Conservation (phyloP, 2,888 invertebrate species). For the Eustalomyia histrio region DNA sequence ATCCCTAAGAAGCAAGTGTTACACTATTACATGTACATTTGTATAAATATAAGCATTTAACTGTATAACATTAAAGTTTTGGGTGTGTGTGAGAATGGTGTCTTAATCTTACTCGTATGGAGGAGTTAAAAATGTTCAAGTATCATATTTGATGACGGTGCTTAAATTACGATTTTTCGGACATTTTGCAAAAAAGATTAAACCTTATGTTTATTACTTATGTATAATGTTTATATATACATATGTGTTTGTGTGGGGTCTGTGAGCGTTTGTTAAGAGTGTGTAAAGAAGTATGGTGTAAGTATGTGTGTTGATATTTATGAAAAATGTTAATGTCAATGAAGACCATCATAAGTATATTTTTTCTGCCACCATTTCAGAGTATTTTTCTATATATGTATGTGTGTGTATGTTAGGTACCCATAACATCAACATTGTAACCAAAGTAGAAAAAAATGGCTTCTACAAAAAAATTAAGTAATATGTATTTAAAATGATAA, state of each 20-base stretch:
- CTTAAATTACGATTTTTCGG: constrained; percentile 73
- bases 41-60: too few relatives aligned
- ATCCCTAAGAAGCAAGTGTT: too few relatives aligned
- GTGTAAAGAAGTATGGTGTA: constrained; percentile 9
- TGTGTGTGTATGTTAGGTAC: not conserved
- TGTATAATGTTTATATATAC: not conserved
- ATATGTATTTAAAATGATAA: constrained; percentile 43
- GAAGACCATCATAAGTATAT: constrained; percentile 48
- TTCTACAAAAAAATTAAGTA: not conserved
- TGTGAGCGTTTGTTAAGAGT: too few relatives aligned
- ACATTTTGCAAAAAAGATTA: constrained; percentile 52
- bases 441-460: constrained; percentile 4
- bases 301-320: constrained; percentile 31
- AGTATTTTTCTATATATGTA: not conserved
- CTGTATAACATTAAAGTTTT: too few relatives aligned
- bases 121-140: constrained; percentile 35
- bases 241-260: not conserved
- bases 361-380: constrained; percentile 1
- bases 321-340: constrained; percentile 53
- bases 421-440: not conserved
- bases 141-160: constrained; percentile 71
- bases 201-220: constrained; percentile 35
- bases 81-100: constrained; percentile 4
- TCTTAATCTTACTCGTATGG: constrained; percentile 42
- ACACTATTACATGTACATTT: too few relatives aligned